Base-by-base conservation (phyloP, 2,113 vertebrate genomes). In the Anarrhichthys ocellatus region DNA sequence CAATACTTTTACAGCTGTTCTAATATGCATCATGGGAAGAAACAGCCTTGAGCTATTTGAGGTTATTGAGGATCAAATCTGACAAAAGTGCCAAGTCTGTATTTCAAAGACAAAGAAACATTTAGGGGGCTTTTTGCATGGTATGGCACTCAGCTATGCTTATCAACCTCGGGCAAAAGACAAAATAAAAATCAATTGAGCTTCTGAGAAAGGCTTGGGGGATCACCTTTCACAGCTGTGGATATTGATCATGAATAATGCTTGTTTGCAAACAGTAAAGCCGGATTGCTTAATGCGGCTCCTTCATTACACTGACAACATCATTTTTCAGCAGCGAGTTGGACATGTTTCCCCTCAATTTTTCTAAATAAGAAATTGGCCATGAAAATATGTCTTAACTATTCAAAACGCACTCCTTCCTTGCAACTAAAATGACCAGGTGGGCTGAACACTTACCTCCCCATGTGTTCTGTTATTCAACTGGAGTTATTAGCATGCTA, bases 231-330 rank as follows among this genome's bases (percentile, higher is more conserved):
- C 82, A 79, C 68, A 73, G 76, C 68, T 38, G 62, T 34, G 71
- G 81, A 67, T 90, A 91, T 90, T 91, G 87, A 93, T 92, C 82
- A 85, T 84, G 76, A 91, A 70, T 85, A 85, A 88, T 81, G 88
- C 86, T 70, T 90, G 88, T 93, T 91, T 92, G 90, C 89, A 89
- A 93, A 93, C 89, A 93, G 79, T 83, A 71, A 81, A 89, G 50
- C 24, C 59, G 70, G 52, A 76, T 34, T 81, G 83, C 78, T 87
- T 81, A 81, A 78, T 77, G 66, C 11, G 7, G 27, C 66, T 54
- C 66, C 56, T 68, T 89, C 83, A 78, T 91, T 78, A 86, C 77
- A 38, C 73, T n/a, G 63, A 76, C 91, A 80, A 50, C 64, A 82
- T 88, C 38, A 74, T 89, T 87, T 86, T 82, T 90, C 87, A 85